Percentiles rank a stretch among this genome's conserved stretches.
Conservation (phyloP, 2,888 invertebrate genomes). For the Hydropsyche betteni region DNA sequence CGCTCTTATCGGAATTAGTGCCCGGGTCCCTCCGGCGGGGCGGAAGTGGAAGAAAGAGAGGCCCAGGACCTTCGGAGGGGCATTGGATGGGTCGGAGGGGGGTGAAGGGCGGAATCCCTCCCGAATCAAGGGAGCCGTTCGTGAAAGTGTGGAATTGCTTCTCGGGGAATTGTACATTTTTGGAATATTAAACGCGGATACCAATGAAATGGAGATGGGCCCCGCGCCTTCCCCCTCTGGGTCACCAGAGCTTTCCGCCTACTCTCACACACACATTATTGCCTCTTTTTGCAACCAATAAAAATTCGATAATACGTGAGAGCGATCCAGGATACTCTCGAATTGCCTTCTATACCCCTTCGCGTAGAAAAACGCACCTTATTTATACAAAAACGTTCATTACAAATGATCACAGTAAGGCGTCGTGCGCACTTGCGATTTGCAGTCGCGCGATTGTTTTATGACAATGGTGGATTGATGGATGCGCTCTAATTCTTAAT, state of each 20-base stretch:
- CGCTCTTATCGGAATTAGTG: constrained; percentile 38
- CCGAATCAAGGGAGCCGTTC: constrained; percentile 48
- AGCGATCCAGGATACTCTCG: constrained; percentile 13
- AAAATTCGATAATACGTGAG: constrained; percentile 31
- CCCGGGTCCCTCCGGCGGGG: constrained; percentile 14
- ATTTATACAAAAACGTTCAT: not conserved
- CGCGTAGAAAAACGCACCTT: not conserved
- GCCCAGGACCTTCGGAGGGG: constrained; percentile 1
- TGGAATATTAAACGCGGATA: constrained; percentile 50
- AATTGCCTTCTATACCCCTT: not conserved
- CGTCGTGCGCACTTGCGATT: too few relatives aligned
- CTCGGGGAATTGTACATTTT: constrained; percentile 51
- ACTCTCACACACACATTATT: constrained; percentile 31
- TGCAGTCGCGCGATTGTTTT: too few relatives aligned
- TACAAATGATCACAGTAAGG: too few relatives aligned
- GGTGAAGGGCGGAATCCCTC: constrained; percentile 36
- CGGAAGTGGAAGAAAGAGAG: constrained; percentile 24
- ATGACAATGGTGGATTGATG: too few relatives aligned
- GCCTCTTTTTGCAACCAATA: constrained; percentile 28
- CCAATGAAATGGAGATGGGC: constrained; percentile 44
- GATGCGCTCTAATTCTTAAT: too few relatives aligned
- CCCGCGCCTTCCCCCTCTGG: not conserved
- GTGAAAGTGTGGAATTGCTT: constrained; percentile 51
- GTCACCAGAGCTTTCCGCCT: too few relatives aligned
- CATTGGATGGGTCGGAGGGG: not conserved